A percentile compares a stretch with the other conserved stretches of the same genome.
Conservation (phyloP, 2,888 invertebrate genomes). For the Eristalis tenax region DNA sequence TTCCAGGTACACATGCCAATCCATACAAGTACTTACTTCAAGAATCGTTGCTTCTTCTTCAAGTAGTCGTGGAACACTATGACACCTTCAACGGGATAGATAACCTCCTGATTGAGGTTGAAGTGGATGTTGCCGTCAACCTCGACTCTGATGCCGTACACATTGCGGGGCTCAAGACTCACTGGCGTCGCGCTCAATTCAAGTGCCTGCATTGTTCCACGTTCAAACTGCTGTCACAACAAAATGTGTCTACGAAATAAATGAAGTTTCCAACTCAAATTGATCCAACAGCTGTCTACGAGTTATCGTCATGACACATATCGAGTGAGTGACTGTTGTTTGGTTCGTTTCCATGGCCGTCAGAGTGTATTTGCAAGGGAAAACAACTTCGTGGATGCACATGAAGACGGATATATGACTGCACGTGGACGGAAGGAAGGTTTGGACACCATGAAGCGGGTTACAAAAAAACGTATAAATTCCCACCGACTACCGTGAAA, state of each 20-base stretch:
- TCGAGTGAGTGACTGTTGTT: neutral
- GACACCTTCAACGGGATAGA: slow-evolving; percentile 91
- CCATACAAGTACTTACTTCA: slow-evolving; percentile 80
- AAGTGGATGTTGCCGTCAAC: slow-evolving; percentile 88
- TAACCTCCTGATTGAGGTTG: slow-evolving; percentile 87
- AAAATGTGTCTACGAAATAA: neutral
- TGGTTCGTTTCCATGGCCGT: neutral
- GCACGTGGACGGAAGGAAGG: neutral
- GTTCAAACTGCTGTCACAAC: neutral
- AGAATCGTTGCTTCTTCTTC: slow-evolving; percentile 87
- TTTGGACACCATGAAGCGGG: too few relatives aligned
- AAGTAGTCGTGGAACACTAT: slow-evolving; percentile 88
- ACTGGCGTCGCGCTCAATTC: slow-evolving; percentile 71
- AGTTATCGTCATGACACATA: slow-evolving; percentile 15
- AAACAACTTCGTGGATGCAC: neutral
- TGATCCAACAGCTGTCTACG: slow-evolving; percentile 21
- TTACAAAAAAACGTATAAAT: too few relatives aligned
- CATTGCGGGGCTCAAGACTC: slow-evolving; percentile 78
- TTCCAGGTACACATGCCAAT: too few relatives aligned
- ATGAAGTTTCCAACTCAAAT: slow-evolving; percentile 12
- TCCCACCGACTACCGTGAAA: too few relatives aligned
- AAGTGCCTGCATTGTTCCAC: slow-evolving; percentile 45
- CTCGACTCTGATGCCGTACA: slow-evolving; percentile 80
- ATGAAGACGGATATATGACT: too few relatives aligned
- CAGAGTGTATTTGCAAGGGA: neutral